Evolutionary conservation across 37 sponge, comb jelly and placozoan genomes (phyloP).

Genomic region (Dysidea cf. avara): DNA sequence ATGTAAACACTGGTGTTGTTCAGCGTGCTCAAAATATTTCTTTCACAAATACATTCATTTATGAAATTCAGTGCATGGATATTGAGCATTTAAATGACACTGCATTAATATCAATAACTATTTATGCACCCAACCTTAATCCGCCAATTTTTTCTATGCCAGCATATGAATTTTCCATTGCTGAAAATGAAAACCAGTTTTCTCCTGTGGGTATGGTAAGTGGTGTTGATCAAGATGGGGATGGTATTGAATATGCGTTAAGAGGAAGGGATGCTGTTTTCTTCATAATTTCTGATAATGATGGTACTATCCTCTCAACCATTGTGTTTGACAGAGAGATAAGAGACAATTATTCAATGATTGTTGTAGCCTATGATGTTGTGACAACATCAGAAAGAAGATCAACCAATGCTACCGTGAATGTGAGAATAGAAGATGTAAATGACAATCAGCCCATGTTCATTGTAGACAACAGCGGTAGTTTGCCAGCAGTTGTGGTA

Average conservation of each 20-base stretch:
- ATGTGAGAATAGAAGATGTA: not conserved
- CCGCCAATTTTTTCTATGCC: slow-evolving; percentile 47
- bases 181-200: slow-evolving; percentile 31
- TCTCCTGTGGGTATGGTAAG: slow-evolving; percentile 19
- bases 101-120: too few relatives aligned
- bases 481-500: too few relatives aligned
- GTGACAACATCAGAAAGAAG: too few relatives aligned
- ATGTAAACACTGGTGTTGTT: too few relatives aligned
- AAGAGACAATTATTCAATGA: slow-evolving; percentile 31
- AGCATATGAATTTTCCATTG: slow-evolving; percentile 25
- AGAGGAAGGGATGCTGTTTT: slow-evolving; percentile 42
- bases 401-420: not conserved
- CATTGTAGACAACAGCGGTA: too few relatives aligned
- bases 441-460: slow-evolving; percentile 19
- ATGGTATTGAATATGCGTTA: slow-evolving; percentile 51
- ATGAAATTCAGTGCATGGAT: too few relatives aligned
- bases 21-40: too few relatives aligned
- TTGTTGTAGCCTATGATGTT: slow-evolving; percentile 9
- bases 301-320: slow-evolving; percentile 55
- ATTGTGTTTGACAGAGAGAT: slow-evolving; percentile 62
- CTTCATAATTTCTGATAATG: slow-evolving; percentile 47
- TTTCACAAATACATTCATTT: too few relatives aligned
- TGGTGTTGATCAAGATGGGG: slow-evolving; percentile 68
- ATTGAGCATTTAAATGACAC: too few relatives aligned
- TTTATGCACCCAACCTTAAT: slow-evolving; percentile 29